These are phyloP conservation scores for Magallana ariakensis DNA, from an alignment of 1,140 invertebrate species.

Conservation along the genomic window DNA sequence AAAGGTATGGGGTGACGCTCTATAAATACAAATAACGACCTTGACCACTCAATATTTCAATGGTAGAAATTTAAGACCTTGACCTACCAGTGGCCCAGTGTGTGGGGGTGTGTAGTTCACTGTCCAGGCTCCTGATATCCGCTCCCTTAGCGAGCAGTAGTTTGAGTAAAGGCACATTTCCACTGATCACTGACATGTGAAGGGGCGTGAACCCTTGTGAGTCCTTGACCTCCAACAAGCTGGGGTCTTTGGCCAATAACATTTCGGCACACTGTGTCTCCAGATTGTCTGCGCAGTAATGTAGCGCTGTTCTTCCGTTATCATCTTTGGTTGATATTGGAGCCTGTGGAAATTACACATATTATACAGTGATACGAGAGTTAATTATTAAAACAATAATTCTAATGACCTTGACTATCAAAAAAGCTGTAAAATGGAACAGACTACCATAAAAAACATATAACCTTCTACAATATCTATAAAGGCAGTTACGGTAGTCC, in stretches of 20 bases:
- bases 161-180: constrained; percentile 76
- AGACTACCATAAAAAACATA: no score
- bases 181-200: constrained; percentile 83
- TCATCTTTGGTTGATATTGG: constrained; percentile 64
- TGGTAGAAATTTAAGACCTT: no score
- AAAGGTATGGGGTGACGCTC: no score
- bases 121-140: constrained; percentile 92
- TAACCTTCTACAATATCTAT: no score
- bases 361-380: not conserved
- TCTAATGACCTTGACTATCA: no score
- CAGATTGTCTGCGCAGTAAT: constrained; percentile 92
- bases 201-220: constrained; percentile 96
- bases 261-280: constrained; percentile 82
- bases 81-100: constrained; percentile 89
- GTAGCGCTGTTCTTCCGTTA: constrained; percentile 89
- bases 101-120: constrained; percentile 96
- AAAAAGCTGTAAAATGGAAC: no score
- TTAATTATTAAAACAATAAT: no score
- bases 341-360: constrained; percentile 58
- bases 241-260: constrained; percentile 79
- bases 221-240: constrained; percentile 88
- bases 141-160: constrained; percentile 82
- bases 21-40: no score
- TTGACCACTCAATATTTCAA: no score
- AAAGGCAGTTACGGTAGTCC: no score